Base-by-base conservation (phyloP, 2,888 invertebrate species). In the Taenaris catops region DNA sequence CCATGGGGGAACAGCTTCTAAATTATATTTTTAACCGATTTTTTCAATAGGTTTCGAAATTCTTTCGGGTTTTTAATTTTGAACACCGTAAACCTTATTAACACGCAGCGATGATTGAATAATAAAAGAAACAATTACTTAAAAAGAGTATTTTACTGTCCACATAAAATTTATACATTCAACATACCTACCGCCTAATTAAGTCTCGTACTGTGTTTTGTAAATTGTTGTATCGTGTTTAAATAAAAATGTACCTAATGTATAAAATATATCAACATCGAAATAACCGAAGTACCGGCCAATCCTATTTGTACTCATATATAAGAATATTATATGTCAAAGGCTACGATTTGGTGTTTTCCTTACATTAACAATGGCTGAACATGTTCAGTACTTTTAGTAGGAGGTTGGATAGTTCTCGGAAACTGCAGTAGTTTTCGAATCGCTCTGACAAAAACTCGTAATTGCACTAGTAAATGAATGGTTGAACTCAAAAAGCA, bases 291-390 rank as follows among this genome's bases (percentile, higher is more conserved):
- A 25, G 34, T 16, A 21, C 27, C 34, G 31, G 35, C 32, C 32
- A 44, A 25, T 11, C 38, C 43, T 46, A 50, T 44, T 49, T 48
- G 41, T 40, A 41, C 42, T 48, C 38, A 34, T 38, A 38, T 31
- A 35, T 38, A 40, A 42, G 40, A 26, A 36, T 38, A 37, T 31
- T 40, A 26, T 44, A 43, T 38, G 42, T 46, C 48, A 41, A 74
- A 80, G 74, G 74, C 80, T 80, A 78, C 63, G 49, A 60, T 63
- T 83, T 83, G 81, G 83, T 81, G 81, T 83, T 79, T 66, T 63
- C 59, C 70, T 80, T 80, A 74, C 66, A 59, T 74, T 67, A 67
- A 53, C 59, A 60, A 68, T 14, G n/a, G n/a, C n/a, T n/a, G n/a
- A n/a, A n/a, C n/a, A n/a, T n/a, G n/a, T n/a, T n/a, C n/a, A n/a